phyloP scores from a whole-genome alignment of 2,888 invertebrate species.

The Hoplodrina ambigua region DNA sequence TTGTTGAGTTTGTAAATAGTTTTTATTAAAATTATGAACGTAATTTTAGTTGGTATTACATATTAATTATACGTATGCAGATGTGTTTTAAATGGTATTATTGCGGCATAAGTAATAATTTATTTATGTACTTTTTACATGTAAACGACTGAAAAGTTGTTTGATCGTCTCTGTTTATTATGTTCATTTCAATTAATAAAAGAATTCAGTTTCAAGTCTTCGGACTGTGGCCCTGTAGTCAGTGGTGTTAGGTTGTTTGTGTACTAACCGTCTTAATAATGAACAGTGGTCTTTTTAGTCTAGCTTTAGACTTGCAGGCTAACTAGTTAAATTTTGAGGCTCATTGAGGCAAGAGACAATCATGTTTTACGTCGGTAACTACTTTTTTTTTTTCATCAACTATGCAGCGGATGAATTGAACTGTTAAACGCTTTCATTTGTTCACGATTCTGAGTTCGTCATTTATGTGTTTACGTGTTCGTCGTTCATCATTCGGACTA shows the following conservation, averaged over 20 bases:
- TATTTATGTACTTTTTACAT: background rate
- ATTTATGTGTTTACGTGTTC: too few relatives aligned
- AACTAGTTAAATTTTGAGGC: too few relatives aligned
- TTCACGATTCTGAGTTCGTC: too few relatives aligned
- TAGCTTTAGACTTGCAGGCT: too few relatives aligned
- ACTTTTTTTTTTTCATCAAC: background rate
- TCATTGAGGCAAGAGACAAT: too few relatives aligned
- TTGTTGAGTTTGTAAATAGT: slow-evolving; percentile 21
- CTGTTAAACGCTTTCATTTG: too few relatives aligned
- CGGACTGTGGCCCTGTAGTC: background rate
- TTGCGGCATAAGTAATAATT: background rate
- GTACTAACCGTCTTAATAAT: too few relatives aligned
- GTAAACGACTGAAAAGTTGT: background rate
- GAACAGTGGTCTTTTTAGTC: too few relatives aligned
- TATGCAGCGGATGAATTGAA: background rate
- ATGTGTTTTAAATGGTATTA: background rate
- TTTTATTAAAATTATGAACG: slow-evolving; percentile 4
- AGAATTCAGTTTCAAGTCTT: slow-evolving; percentile 2
- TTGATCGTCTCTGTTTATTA: slow-evolving; percentile 1
- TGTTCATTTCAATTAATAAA: slow-evolving; percentile 10
- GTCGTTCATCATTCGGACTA: too few relatives aligned
- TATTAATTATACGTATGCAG: slow-evolving; percentile 10
- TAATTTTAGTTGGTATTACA: background rate
- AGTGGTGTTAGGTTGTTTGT: background rate
- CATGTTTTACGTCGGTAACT: too few relatives aligned